Evolutionary conservation across 2,113 vertebrate genomes (phyloP), one percentile per base, ranked within the genome.

Genomic region (Corythaixoides concolor): DNA sequence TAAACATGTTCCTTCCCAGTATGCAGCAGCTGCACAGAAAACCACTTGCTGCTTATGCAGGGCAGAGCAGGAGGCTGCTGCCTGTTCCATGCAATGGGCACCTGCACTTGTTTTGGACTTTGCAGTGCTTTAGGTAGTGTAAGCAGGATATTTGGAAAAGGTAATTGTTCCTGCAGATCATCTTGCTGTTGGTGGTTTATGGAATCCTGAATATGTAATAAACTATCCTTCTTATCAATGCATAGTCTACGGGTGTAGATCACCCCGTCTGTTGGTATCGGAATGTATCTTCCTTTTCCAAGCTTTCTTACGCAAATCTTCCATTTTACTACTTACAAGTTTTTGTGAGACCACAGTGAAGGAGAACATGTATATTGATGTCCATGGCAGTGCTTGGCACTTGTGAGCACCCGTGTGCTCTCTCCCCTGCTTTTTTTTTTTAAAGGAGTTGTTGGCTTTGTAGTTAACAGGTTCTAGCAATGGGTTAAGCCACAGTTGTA

Each of bases 201-300:
- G 35, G 32, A 39, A 49, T 11, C 27, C 28, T 41, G 49, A 28
- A 12, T 10, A 4, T 3, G 7, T 8, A 27, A 56, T 56, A 56
- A 89, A 33, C 35, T 53, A 39, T 9, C 22, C 15, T 32, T 14
- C 32, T 41, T 27, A 24, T 12, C 72, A 76, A 1, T 14, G 39
- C 3, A 0, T 9, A 15, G 37, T 33, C 43, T 16, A 0, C 39
- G 39, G 35, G 2, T 2, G 6, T 8, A 16, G 35, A 21, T 85
- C 76, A 39, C 30, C 33, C 13, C 24, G 1, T 18, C 43, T 75
- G 33, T 15, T 90, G 58, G 43, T 20, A 0, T 30, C 35, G 32
- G 64, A 52, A 8, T 6, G 2, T 13, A 63, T 52, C 64, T 50
- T 33, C 28, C 33, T 58, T 33, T 64, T 23, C 47, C 35, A 16